A percentile compares a stretch with the other conserved stretches of the same genome.
Conservation (phyloP, 2,888 invertebrate genomes). For the Yponomeuta plumbellus region DNA sequence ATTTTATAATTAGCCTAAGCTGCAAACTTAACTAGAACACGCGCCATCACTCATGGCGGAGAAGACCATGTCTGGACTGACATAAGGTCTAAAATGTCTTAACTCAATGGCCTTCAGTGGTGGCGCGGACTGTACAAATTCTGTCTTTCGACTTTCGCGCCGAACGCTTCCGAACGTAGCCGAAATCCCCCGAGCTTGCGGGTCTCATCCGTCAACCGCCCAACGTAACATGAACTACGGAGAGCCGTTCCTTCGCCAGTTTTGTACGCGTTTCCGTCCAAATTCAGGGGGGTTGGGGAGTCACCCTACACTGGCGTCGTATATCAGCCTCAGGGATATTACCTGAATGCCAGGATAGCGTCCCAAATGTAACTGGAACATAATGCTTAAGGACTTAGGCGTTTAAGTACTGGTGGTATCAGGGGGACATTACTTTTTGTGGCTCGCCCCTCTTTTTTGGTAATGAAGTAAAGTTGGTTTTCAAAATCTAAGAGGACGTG, state of each 20-base stretch:
- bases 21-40: too few species aligned
- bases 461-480: neutral
- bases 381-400: slow-evolving; percentile 4
- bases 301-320: slow-evolving; percentile 29
- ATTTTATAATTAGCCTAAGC: too few species aligned
- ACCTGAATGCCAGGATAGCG: slow-evolving; percentile 38
- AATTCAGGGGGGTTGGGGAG: slow-evolving; percentile 21
- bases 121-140: too few species aligned
- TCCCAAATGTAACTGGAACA: slow-evolving; percentile 39
- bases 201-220: slow-evolving; percentile 6
- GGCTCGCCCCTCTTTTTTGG: neutral
- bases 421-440: neutral
- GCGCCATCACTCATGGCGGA: too few species aligned
- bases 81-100: too few species aligned
- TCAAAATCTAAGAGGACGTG: neutral
- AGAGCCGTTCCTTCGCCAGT: neutral
- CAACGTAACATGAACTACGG: neutral
- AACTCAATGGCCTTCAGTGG: too few species aligned
- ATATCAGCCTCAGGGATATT: slow-evolving; percentile 35
- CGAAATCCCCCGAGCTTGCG: neutral
- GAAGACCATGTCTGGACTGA: too few species aligned
- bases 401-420: neutral
- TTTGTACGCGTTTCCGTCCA: neutral
- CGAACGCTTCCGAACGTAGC: too few species aligned
- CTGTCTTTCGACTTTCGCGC: too few species aligned